Conservation (phyloP, 2,113 vertebrate genomes). For the Zosterops hypoxanthus region DNA sequence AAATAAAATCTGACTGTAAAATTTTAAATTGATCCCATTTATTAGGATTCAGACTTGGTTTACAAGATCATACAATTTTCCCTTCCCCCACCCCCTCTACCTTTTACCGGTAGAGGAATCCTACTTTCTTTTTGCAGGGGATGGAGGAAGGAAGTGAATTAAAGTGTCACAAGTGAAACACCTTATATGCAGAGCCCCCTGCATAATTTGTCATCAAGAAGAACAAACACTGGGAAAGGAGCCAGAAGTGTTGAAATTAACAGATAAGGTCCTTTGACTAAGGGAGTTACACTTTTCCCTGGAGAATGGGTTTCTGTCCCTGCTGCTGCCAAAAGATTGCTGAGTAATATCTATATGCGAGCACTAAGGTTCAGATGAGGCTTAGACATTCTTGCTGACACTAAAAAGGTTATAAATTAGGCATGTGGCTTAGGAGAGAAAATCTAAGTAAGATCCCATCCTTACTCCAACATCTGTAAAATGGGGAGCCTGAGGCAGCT, state of each 20-base stretch:
- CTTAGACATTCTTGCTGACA: background rate
- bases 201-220: background rate
- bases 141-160: background rate
- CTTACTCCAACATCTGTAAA: background rate
- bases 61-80: background rate
- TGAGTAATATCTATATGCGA: background rate
- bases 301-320: background rate
- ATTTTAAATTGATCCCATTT: background rate
- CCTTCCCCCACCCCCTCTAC: fast-evolving
- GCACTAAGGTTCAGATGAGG: background rate
- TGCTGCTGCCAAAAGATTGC: background rate
- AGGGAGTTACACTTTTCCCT: background rate
- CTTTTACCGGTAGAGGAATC: background rate
- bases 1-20: background rate
- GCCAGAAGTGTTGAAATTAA: background rate
- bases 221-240: background rate
- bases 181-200: background rate
- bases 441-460: background rate
- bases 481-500: background rate
- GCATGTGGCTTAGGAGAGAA: background rate
- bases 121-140: background rate
- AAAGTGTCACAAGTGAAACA: background rate
- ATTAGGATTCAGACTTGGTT: background rate
- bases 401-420: background rate
- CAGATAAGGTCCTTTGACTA: background rate